Evolutionary conservation across 2,888 invertebrate genomes (phyloP).

Genomic region (Perdita meconis): DNA sequence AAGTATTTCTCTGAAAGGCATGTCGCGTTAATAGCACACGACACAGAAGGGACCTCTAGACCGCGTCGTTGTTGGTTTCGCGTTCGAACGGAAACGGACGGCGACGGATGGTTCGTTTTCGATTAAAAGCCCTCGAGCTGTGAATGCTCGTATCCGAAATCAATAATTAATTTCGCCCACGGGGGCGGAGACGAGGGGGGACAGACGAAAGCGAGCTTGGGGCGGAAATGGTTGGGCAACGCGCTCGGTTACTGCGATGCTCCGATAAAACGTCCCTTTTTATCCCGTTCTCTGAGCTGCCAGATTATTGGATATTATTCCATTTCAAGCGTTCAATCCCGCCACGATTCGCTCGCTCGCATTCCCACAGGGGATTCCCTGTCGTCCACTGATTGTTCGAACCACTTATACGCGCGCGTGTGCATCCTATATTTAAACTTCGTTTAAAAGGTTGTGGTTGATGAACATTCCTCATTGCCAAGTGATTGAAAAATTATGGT

Average conservation of each 20-base stretch:
- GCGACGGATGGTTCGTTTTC: conserved; percentile 76
- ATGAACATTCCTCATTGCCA: background rate
- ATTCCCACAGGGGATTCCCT: conserved; percentile 76
- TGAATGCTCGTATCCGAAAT: conserved; percentile 82
- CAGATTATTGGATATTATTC: conserved; percentile 84
- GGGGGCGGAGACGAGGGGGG: conserved; percentile 33
- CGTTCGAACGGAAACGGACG: conserved; percentile 58
- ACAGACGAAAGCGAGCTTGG: conserved; percentile 64
- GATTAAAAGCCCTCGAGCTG: conserved; percentile 78
- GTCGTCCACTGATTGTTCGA: conserved; percentile 77
- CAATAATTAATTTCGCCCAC: conserved; percentile 82
- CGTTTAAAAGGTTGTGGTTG: conserved; percentile 1
- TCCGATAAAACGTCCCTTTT: conserved; percentile 82
- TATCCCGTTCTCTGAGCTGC: conserved; percentile 76
- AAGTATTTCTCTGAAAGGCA: conserved; percentile 12
- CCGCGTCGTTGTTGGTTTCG: conserved; percentile 60
- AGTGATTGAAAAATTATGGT: too few relatives aligned
- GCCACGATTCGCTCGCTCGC: conserved; percentile 83
- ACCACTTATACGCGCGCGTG: conserved; percentile 61
- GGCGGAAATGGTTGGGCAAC: conserved; percentile 73
- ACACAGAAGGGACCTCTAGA: conserved; percentile 36
- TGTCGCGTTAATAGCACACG: conserved; percentile 10
- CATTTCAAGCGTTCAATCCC: conserved; percentile 84
- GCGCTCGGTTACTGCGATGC: conserved; percentile 79
- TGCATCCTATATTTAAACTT: conserved; percentile 10